Evolutionary conservation across 2,113 vertebrate species (phyloP).

Genomic region (Corapipo altera): DNA sequence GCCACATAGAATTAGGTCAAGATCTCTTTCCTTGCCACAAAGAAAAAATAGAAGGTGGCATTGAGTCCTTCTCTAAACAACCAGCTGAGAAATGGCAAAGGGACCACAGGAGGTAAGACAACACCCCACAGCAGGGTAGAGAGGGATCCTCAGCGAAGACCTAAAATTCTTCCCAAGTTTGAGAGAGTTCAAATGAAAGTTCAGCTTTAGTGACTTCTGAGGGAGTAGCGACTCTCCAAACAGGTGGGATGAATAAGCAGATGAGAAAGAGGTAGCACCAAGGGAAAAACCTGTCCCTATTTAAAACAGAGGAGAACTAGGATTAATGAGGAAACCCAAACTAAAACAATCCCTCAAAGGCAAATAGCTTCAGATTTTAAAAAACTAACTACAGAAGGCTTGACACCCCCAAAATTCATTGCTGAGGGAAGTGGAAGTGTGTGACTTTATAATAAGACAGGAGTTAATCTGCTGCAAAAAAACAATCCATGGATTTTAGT

Average conservation of each 20-base stretch:
- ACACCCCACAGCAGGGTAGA: background rate
- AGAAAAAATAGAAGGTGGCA: constrained; percentile 33
- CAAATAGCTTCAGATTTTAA: background rate
- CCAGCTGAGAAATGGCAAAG: background rate
- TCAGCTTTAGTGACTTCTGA: background rate
- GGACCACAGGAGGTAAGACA: constrained; percentile 2
- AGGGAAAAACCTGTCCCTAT: background rate
- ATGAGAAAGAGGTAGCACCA: background rate
- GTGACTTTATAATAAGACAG: background rate
- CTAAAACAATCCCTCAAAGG: background rate
- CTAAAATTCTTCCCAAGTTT: background rate
- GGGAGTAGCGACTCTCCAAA: background rate
- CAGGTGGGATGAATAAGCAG: background rate
- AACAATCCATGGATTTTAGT: background rate
- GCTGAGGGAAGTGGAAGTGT: background rate
- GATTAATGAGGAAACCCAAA: background rate
- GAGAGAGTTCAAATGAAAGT: background rate
- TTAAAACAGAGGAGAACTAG: background rate
- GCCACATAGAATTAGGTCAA: background rate
- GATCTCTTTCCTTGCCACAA: constrained; percentile 11
- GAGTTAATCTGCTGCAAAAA: background rate
- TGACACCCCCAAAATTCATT: background rate
- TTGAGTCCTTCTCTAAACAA: background rate
- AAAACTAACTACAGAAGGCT: background rate
- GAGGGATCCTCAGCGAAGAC: background rate